phyloP scores from a whole-genome alignment of 1,140 invertebrate genomes.

The Hylaeus volcanicus region DNA sequence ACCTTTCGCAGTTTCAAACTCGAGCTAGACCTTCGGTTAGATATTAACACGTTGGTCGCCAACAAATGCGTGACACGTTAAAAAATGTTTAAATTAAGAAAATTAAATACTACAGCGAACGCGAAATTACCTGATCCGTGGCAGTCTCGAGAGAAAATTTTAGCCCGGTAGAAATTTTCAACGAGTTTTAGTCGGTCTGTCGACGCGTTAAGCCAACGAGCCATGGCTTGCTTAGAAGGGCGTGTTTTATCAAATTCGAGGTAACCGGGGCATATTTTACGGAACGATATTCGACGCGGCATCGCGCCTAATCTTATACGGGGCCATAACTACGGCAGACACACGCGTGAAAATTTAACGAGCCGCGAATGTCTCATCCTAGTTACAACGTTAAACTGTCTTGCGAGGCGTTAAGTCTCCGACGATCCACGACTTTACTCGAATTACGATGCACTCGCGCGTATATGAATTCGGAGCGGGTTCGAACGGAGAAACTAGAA shows the following conservation, averaged over 20 bases:
- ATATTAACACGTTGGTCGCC: too few species aligned
- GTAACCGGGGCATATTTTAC: background rate
- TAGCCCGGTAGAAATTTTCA: too few species aligned
- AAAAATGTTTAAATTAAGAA: too few species aligned
- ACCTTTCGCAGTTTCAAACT: too few species aligned
- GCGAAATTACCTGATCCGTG: too few species aligned
- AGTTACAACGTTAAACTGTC: slow-evolving; percentile 16
- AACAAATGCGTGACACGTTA: too few species aligned
- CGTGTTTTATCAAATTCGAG: slow-evolving; percentile 11
- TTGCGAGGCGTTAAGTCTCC: background rate
- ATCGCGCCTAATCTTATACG: background rate
- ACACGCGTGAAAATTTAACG: slow-evolving; percentile 18
- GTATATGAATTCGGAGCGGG: too few species aligned
- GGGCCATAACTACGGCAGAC: slow-evolving; percentile 11
- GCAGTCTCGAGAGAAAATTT: too few species aligned
- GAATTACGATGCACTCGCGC: background rate
- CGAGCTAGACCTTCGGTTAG: too few species aligned
- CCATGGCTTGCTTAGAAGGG: background rate
- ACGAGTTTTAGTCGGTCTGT: too few species aligned
- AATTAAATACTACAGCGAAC: too few species aligned
- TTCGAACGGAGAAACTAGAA: background rate
- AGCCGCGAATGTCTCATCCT: slow-evolving; percentile 10
- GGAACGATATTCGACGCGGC: background rate
- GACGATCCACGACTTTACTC: background rate
- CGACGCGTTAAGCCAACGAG: too few species aligned